A percentile compares a stretch with the other conserved stretches of the same genome.
phyloP scores from a whole-genome alignment of 2,888 invertebrate genomes.

The Lasius fuliginosus region DNA sequence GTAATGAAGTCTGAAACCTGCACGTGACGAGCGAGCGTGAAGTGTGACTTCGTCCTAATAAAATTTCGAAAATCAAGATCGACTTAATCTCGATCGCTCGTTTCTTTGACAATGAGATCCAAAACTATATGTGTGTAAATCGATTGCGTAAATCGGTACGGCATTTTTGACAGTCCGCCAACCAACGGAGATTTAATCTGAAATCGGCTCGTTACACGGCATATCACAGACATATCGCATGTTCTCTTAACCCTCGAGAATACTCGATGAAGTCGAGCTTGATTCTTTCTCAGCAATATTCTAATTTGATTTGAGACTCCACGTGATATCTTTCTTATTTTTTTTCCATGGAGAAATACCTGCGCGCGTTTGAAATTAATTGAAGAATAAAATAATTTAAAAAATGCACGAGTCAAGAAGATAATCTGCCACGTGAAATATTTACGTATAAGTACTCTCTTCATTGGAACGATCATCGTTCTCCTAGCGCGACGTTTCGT shows the following conservation, averaged over 20 bases:
- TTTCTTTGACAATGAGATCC: background rate
- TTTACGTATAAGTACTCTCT: background rate
- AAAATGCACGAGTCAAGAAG: background rate
- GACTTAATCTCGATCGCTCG: conserved; percentile 27
- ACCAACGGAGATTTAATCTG: conserved; percentile 16
- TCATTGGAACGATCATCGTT: background rate
- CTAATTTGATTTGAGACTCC: background rate
- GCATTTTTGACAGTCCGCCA: conserved; percentile 14
- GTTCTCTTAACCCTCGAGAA: background rate
- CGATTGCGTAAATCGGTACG: background rate
- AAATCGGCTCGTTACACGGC: conserved; percentile 13
- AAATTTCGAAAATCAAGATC: conserved; percentile 45
- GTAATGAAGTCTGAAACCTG: conserved; percentile 49
- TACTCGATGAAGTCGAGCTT: background rate
- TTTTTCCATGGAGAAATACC: background rate
- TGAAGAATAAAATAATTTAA: background rate
- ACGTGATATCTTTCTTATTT: background rate
- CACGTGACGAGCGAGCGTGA: conserved; percentile 7
- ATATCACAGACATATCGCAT: background rate
- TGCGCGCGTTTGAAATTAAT: background rate
- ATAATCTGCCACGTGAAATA: background rate
- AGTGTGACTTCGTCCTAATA: conserved; percentile 17
- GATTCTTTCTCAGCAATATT: background rate
- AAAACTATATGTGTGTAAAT: conserved; percentile 4
- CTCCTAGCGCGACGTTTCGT: background rate